phyloP scores from a whole-genome alignment of 2,888 invertebrate species.

The Cyaniris semiargus region DNA sequence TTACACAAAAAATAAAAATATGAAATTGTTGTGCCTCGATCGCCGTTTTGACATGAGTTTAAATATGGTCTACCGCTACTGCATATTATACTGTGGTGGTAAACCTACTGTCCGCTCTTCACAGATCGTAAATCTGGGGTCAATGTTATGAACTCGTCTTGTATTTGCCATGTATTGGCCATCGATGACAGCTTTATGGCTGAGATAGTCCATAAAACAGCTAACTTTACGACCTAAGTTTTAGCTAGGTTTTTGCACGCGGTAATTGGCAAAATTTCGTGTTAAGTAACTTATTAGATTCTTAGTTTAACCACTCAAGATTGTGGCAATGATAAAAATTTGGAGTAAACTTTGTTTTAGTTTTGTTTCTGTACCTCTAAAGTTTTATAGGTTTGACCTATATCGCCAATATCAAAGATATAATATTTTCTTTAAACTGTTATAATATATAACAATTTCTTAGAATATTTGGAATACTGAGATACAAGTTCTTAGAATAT shows the following conservation, averaged over 20 bases:
- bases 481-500: too few relatives aligned
- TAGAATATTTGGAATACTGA: too few relatives aligned
- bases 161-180: constrained; percentile 15
- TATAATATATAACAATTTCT: too few relatives aligned
- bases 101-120: background rate
- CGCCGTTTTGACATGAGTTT: background rate
- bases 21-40: background rate
- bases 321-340: too few relatives aligned
- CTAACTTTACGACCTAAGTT: background rate
- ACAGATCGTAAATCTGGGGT: constrained; percentile 20
- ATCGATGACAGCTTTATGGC: constrained; percentile 19
- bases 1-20: background rate
- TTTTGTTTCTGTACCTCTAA: too few relatives aligned
- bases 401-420: too few relatives aligned
- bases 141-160: constrained; percentile 20
- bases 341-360: too few relatives aligned
- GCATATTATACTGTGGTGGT: background rate
- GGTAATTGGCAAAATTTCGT: background rate
- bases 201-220: background rate
- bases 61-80: too few relatives aligned
- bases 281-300: background rate
- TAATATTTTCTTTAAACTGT: too few relatives aligned
- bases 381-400: too few relatives aligned
- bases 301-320: too few relatives aligned
- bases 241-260: background rate